Conservation (phyloP, 2,888 invertebrate genomes). For the Matsumyia berberina region DNA sequence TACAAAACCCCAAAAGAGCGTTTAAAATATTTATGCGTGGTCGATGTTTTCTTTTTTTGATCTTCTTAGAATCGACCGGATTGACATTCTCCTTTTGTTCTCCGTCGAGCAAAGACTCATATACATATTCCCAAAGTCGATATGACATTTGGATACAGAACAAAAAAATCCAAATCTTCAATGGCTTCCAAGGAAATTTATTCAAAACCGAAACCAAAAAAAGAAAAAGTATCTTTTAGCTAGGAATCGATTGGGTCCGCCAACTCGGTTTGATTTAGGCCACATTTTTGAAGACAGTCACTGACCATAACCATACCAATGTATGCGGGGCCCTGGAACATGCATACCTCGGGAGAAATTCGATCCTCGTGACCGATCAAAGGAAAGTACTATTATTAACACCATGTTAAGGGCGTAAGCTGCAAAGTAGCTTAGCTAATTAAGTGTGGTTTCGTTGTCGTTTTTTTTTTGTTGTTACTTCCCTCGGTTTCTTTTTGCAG, state of each 20-base stretch:
- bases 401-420: constrained; percentile 76
- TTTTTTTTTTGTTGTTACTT: neutral
- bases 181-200: constrained; percentile 73
- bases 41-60: constrained; percentile 39
- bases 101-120: constrained; percentile 40
- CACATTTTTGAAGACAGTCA: constrained; percentile 53
- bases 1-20: constrained; percentile 67
- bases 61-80: constrained; percentile 74
- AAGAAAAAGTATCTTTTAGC: constrained; percentile 38
- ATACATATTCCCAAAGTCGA: constrained; percentile 61
- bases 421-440: constrained; percentile 73
- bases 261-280: constrained; percentile 70
- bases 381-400: constrained; percentile 75
- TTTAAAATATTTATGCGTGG: constrained; percentile 73
- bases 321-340: neutral
- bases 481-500: constrained; percentile 17
- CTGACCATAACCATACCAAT: constrained; percentile 26
- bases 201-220: constrained; percentile 50
- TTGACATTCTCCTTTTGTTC: constrained; percentile 71
- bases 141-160: constrained; percentile 53
- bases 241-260: constrained; percentile 51
- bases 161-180: constrained; percentile 39
- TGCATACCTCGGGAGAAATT: constrained; percentile 38
- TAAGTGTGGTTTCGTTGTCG: constrained; percentile 70
- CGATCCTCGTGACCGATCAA: constrained; percentile 64